Base-by-base conservation (phyloP, 2,797 vertebrate species). In the Capromys pilorides region DNA sequence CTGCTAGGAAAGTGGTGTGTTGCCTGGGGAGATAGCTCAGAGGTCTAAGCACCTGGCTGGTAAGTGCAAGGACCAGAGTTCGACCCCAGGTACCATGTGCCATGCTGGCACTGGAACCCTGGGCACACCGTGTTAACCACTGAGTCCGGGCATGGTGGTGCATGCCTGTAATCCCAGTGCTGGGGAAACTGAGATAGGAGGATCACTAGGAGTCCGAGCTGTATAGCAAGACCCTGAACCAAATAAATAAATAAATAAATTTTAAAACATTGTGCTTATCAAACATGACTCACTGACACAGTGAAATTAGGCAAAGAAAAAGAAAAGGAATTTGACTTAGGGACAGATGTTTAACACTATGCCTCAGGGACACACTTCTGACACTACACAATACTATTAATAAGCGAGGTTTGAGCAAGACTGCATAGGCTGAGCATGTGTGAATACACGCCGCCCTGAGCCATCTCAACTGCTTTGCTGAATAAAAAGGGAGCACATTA, bases 361-460 rank as follows among this genome's bases (percentile, higher is more conserved):
- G 51, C 51, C 54, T 96, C 64, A 88, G 31, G 10, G 62, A 94
- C 5, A 82, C 13, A 2, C 57, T 94, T 90, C 80, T 61, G 79
- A 64, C 3, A 26, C 11, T 45, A 1, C 67, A 21, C 54, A 84
- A 49, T 21, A 64, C 5, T 18, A 11, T 19, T 41, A 45, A 79
- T 71, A 86, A 90, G 88, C 11, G 39, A 57, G 77, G 9, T 83
- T 90, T 95, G 88, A 10, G 49, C 89, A 93, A 69, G 79, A 28
- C 49, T 28, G 31, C 39, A 45, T 8, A n/a, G 49, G 75, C 64
- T 71, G 33, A 90, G 73, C 67, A 90, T 33, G 11, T 78, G 51
- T 90, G 62, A 85, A 49, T 78, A 18, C 57, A 21, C 90, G 5
- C 12, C 36, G 94, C 64, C 3, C 36, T 85, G 84, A 86, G 54